A percentile compares a stretch with the other conserved stretches of the same genome.
Evolutionary conservation across 2,888 invertebrate genomes (phyloP).

Genomic region (Malacosoma neustria): DNA sequence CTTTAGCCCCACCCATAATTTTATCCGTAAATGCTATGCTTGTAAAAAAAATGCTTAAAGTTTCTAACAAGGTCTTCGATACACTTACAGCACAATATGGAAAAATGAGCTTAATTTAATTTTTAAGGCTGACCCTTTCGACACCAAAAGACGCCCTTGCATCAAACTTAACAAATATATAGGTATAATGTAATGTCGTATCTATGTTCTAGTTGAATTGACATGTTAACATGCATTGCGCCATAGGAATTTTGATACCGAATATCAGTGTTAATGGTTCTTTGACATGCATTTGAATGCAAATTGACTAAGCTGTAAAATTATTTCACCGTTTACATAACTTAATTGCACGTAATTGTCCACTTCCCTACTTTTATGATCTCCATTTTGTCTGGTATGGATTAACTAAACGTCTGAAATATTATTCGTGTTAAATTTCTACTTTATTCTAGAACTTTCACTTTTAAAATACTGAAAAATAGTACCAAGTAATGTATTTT

Average conservation of each 20-base stretch:
- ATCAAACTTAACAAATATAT: neutral
- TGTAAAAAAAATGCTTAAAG: no score
- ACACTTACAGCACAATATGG: neutral
- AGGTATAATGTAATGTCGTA: no score
- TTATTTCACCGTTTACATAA: conserved; percentile 11
- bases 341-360: conserved; percentile 16
- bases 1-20: no score
- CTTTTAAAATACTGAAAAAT: no score
- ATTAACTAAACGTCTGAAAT: neutral
- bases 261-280: neutral
- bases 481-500: no score
- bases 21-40: no score
- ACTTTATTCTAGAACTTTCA: neutral
- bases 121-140: neutral
- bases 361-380: conserved; percentile 11
- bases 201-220: no score
- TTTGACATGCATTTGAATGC: conserved; percentile 11
- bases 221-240: neutral
- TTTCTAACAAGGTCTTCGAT: no score
- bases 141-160: no score
- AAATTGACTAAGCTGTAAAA: conserved; percentile 3
- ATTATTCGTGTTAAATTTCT: neutral
- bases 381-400: conserved; percentile 8
- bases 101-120: neutral
- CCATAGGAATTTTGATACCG: neutral